Evolutionary conservation across 1,140 invertebrate genomes (phyloP), one percentile per base, ranked within the genome.

Genomic region (Octopus sinensis): DNA sequence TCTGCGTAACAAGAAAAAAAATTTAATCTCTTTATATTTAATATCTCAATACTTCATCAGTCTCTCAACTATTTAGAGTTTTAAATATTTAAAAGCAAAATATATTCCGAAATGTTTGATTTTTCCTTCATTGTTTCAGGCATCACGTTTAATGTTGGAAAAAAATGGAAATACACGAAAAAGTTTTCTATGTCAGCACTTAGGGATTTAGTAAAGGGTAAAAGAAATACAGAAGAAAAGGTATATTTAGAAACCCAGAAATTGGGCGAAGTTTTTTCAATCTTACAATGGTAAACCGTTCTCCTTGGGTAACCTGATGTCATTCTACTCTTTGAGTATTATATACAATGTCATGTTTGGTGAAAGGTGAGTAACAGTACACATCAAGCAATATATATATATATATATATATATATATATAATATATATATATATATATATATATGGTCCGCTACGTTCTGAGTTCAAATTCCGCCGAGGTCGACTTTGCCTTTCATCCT

Each of bases 151-250:
- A 95, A 95, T 81, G 95, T 96, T 83, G 97, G 97, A 79, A 93
- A 94, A 81, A 91, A 97, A 85, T 98, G 97, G 97, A 96, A 96
- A 89, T 95, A 96, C 84, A 96, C 98, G 89, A 92, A 97, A 80
- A 93, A 94, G 83, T 98, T 98, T 91, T 91, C 98, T 17, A 96
- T 98, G 86, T 94, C 95, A 82, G 94, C 95, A 82, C 92, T 98
- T 1, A 92, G 96, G 56, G 93, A 95, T 84, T 96, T 98, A 83
- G 97, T 97, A 12, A 96, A 88, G 51, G 88, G 88, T 53, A 86
- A 85, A 54, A 78, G 51, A 4, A 81, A 71, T 75, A 10, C 85
- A 51, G 83, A 86, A 56, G 79, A 83, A 10, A 79, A 80, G 10
- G 84, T 86, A 13, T 56, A 68, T 53, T 80, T 82, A 12, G 85